Base-by-base conservation (phyloP, 2,113 vertebrate genomes). In the Lonchura striata region DNA sequence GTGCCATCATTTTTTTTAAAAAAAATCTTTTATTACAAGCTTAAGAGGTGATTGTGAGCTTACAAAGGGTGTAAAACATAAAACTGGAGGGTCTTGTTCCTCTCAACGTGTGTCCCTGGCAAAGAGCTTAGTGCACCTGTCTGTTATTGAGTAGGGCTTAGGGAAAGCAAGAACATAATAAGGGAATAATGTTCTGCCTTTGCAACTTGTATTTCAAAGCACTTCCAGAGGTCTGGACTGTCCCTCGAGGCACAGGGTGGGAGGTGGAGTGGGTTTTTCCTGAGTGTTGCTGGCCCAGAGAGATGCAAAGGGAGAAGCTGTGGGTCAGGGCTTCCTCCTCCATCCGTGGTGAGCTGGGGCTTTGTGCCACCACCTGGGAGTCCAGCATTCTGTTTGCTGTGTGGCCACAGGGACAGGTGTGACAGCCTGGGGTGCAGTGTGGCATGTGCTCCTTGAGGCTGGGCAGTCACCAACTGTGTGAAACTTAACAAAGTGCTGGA, bases 61-160 rank as follows among this genome's bases (percentile, higher is more conserved):
- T 95, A 39, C 11, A n/a, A 46, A 69, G 66, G 59, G 65, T 53
- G 50, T 84, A 80, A 59, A 13, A 1, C 42, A 13, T 60, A 61
- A 92, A 95, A 90, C 74, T 87, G 70, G 74, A 91, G 70, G 87
- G 44, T 81, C 84, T 88, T 80, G 87, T 91, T 94, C 74, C 70
- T 79, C 66, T 92, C 21, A 53, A 65, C 0, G 0, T 80, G 64
- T 66, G 57, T 86, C 65, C 56, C 30, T 96, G 91, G 87, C 89
- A 90, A 59, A 54, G 78, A 93, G 90, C 90, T 94, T 88, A 74
- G 78, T 69, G 90, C 95, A 96, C 95, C 95, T 95, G 95, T 94
- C 94, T 77, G 42, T 86, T 72, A 80, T 1, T 82, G 91, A 92
- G 84, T 2, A 28, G 12, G 75, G 96, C 92, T 97, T 95, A 93